Conservation (phyloP, 2,888 invertebrate species). For the Dryadula phaetusa region DNA sequence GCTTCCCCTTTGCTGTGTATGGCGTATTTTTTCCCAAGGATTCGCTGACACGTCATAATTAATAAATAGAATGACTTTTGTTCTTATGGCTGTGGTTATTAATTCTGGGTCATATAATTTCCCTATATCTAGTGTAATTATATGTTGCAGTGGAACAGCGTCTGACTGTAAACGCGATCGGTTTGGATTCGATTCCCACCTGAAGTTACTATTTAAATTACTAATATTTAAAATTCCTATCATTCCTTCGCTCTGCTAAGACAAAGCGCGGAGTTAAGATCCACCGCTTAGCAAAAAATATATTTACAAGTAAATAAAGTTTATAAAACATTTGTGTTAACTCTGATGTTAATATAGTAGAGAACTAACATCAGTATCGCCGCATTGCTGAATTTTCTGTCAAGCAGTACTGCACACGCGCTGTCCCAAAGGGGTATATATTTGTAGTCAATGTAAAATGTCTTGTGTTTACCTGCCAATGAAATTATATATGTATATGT, state of each 20-base stretch:
- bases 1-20: not conserved
- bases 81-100: not conserved
- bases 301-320: not conserved
- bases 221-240: too few relatives aligned
- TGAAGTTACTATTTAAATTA: too few relatives aligned
- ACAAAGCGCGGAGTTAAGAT: too few relatives aligned
- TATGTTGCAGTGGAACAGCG: too few relatives aligned
- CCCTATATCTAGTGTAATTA: too few relatives aligned
- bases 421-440: not conserved
- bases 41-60: slow-evolving; percentile 9
- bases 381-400: slow-evolving; percentile 5
- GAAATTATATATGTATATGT: too few relatives aligned
- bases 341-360: not conserved
- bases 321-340: not conserved
- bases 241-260: too few relatives aligned
- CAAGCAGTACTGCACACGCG: not conserved
- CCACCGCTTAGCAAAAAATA: too few relatives aligned
- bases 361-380: not conserved
- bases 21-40: not conserved
- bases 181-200: too few relatives aligned
- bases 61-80: not conserved
- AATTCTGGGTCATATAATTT: not conserved
- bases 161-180: too few relatives aligned
- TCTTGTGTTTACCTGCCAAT: not conserved
- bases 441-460: not conserved